Evolutionary conservation across 2,113 vertebrate genomes (phyloP), one percentile per base, ranked within the genome.

Genomic region (Candoia aspera): DNA sequence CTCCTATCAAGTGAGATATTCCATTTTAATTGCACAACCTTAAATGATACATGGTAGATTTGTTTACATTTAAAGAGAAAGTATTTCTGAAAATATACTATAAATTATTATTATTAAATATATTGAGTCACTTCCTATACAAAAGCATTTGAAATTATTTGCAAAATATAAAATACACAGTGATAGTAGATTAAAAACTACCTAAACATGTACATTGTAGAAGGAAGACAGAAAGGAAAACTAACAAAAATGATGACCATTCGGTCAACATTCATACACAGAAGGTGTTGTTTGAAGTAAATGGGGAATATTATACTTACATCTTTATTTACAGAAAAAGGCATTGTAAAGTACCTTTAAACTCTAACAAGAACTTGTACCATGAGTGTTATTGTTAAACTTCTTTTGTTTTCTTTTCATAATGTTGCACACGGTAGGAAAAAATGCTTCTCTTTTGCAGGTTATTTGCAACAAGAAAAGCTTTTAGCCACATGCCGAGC

Each of bases 401-500:
- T 73, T 84, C 59, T 59, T 88, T 88, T 49, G 1, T 10, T 24
- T n/a, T 64, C 4, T 42, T 6, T 2, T 26, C 55, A 84, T 59
- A 57, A 19, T 89, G 85, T 64, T 83, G 17, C 90, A 84, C 17
- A 62, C 88, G 92, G 59, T 84, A 60, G 29, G 53, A 93, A 62
- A 33, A 49, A 94, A 94, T 95, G 10, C 53, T 96, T 46, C 23
- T 97, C 94, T 96, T 2, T 95, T 97, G 73, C 95, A 99, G 99
- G 99, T 4, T 99, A 99, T 92, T 98, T 99, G 84, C 99, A 99
- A 94, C 98, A 99, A 93, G 99, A 99, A 97, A 99, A 99, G 33
- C 98, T 99, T 93, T 97, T 96, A 87, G 97, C 98, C 88, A 99
- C 99, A 26, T 99, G 98, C 96, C 98, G 97, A 96, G 97, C 98